A percentile compares a stretch with the other conserved stretches of the same genome.
phyloP scores from a whole-genome alignment of 2,888 invertebrate genomes.

The Gari tellinella region DNA sequence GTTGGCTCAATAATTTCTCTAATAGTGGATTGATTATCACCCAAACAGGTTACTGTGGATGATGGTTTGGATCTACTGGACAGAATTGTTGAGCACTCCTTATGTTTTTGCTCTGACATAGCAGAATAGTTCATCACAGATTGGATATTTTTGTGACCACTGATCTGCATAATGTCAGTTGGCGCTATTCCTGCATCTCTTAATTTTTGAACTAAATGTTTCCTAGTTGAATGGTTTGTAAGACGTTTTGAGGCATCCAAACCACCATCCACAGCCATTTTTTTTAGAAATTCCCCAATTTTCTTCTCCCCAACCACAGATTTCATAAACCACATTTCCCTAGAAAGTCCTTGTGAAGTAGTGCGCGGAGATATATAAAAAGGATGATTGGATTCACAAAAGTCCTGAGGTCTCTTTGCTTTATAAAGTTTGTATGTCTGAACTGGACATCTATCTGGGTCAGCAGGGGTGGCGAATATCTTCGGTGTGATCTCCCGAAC shows the following conservation, averaged over 20 bases:
- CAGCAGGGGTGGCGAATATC: conserved; percentile 23
- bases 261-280: conserved; percentile 33
- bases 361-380: conserved; percentile 36
- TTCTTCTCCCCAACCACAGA: conserved; percentile 27
- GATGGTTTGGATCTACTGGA: conserved; percentile 10
- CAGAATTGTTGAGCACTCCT: conserved; percentile 25
- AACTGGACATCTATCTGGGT: conserved; percentile 30
- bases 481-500: conserved; percentile 23
- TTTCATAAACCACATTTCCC: conserved; percentile 28
- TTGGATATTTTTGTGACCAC: conserved; percentile 45
- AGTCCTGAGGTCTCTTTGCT: conserved; percentile 20
- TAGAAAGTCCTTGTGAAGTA: not conserved
- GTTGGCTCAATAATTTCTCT: no score
- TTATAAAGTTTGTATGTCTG: conserved; percentile 26
- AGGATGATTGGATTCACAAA: conserved; percentile 24
- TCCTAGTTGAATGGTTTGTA: conserved; percentile 32
- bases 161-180: conserved; percentile 48
- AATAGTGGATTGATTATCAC: no score
- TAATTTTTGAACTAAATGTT: conserved; percentile 29
- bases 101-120: conserved; percentile 42
- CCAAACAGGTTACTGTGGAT: no score
- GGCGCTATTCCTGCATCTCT: conserved; percentile 29
- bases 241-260: conserved; percentile 24
- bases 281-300: conserved; percentile 19
- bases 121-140: conserved; percentile 34